phyloP scores from a whole-genome alignment of 2,113 vertebrate species.

The Uria lomvia region DNA sequence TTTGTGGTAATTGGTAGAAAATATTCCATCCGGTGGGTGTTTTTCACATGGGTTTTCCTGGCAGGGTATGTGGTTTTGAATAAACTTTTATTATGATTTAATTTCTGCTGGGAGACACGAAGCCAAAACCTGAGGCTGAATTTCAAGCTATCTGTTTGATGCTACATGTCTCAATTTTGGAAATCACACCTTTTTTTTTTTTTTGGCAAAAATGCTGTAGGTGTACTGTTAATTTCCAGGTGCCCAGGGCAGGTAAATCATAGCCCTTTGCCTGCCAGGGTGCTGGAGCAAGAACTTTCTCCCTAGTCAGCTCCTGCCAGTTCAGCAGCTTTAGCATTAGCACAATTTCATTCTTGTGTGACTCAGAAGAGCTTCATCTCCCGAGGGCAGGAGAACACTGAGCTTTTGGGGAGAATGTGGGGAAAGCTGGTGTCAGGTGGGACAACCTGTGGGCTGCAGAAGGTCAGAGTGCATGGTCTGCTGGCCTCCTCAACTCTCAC shows the following conservation, averaged over 20 bases:
- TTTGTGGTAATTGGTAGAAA: background rate
- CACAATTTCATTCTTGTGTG: background rate
- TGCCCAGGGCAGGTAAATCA: background rate
- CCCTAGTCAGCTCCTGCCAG: background rate
- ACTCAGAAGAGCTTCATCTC: background rate
- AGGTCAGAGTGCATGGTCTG: background rate
- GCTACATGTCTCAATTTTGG: background rate
- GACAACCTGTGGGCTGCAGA: background rate
- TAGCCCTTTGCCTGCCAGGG: background rate
- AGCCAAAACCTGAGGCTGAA: background rate
- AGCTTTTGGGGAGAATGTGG: background rate
- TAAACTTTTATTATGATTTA: background rate
- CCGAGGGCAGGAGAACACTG: background rate
- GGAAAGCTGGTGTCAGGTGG: rapidly evolving
- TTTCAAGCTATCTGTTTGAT: background rate
- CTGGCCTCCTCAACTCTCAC: background rate
- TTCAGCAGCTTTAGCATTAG: background rate
- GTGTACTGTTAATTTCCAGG: background rate
- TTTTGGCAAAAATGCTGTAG: background rate
- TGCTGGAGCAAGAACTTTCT: background rate
- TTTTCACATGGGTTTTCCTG: background rate
- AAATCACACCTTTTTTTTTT: background rate
- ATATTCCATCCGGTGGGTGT: background rate
- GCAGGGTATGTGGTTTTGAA: background rate
- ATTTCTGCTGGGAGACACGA: background rate